Base-by-base conservation (phyloP, 2,888 invertebrate genomes). In the Hypselothyrea guttata region DNA sequence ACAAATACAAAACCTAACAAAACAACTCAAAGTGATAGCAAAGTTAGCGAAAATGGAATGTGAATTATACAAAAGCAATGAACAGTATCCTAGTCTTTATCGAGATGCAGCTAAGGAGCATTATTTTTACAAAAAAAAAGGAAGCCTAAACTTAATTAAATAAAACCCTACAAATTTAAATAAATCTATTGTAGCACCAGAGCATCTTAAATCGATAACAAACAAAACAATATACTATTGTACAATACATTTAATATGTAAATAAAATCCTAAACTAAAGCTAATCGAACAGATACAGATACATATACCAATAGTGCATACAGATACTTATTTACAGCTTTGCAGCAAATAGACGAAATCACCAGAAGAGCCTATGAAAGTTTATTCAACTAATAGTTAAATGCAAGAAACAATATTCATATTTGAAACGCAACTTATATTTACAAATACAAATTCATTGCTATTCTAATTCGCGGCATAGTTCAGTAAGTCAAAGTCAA, bases 61-160 rank as follows among this genome's bases (percentile, higher is more conserved):
- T 88, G 88, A 88, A 88, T 87, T 84, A 87, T 84, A 71, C 74
- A 82, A 87, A 88, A 88, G 87, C 88, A 87, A 87, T 87, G 87
- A 88, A 87, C 87, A 87, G 79, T 87, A 87, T 84, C 84, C 86
- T 87, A 88, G 84, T 83, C 79, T 85, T 79, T 72, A 66, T 67
- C 55, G 74, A 62, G 52, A 45, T 57, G 66, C 64, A 59, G 66
- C 56, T 40, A 33, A 33, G 28, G 62, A 57, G 33, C 22, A 51
- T 71, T 86, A 86, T 84, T 82, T 82, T 78, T 72, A 74, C 74
- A 69, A 72, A 61, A 58, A 18, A 40, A 59, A 46, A 69, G 48
- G 42, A 16, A 52, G 48, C 47, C 52, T 48, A 41, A 65, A 71
- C 67, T 66, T 59, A 52, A 72, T 33, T 34, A 41, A 31, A 41